Percentiles rank a stretch among this genome's conserved stretches.
These are phyloP conservation scores for Thripadectes ignobilis DNA, from an alignment of 2,797 vertebrate species.

Conservation along the genomic window DNA sequence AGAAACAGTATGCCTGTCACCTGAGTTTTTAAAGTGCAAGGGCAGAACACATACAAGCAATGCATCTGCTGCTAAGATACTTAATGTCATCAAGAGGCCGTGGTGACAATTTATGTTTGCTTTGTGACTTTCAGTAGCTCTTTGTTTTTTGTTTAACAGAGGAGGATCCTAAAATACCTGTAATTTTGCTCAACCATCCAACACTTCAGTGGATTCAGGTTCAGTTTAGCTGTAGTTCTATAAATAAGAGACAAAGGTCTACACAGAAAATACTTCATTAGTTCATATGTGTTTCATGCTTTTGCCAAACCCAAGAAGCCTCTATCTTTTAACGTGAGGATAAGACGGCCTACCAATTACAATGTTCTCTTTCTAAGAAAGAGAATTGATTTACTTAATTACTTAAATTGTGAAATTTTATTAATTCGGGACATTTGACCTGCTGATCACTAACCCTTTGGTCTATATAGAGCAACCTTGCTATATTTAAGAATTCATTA, in stretches of 20 bases:
- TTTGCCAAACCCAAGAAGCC: neutral
- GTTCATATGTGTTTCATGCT: neutral
- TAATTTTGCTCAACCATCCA: neutral
- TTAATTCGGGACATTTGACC: neutral
- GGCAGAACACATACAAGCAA: neutral
- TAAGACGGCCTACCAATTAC: neutral
- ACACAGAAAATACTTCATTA: neutral
- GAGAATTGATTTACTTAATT: neutral
- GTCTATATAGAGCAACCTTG: neutral
- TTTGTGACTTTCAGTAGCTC: neutral
- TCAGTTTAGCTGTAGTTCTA: neutral
- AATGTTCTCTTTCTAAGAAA: neutral
- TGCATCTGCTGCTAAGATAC: neutral
- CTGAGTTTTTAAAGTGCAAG: neutral
- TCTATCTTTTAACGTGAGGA: neutral
- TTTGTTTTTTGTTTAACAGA: neutral
- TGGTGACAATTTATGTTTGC: neutral
- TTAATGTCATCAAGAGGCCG: neutral
- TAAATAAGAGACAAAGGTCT: neutral
- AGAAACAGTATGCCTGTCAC: neutral
- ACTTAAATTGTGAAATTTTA: neutral
- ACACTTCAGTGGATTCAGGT: neutral
- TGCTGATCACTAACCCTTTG: neutral
- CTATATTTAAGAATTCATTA: neutral
- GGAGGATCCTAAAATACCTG: neutral